These are phyloP conservation scores for Drosophila pruinosa DNA, from an alignment of 1,140 invertebrate species.

Conservation along the genomic window DNA sequence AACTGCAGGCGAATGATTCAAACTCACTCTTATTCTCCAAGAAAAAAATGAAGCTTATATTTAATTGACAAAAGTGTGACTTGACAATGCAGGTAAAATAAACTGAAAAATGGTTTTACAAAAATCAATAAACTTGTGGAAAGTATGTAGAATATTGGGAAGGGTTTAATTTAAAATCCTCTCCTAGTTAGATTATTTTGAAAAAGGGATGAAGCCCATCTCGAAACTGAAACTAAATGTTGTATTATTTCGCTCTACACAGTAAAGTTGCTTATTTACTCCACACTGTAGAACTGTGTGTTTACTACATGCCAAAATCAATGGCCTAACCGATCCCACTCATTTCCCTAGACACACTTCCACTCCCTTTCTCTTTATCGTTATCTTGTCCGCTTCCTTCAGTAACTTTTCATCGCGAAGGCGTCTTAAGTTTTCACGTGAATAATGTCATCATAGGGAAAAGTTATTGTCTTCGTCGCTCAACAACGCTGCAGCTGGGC, in stretches of 20 bases:
- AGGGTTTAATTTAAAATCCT: no score
- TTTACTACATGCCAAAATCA: conserved; percentile 14
- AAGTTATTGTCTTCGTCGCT: conserved; percentile 70
- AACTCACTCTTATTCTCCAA: neutral
- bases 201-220: no score
- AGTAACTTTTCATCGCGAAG: conserved; percentile 36
- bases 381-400: neutral
- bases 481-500: conserved; percentile 44
- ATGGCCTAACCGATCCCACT: conserved; percentile 1
- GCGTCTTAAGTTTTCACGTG: conserved; percentile 70
- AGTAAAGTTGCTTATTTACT: no score
- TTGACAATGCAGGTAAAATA: no score
- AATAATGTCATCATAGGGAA: conserved; percentile 72
- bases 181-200: no score
- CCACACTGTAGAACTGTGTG: neutral
- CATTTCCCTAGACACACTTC: neutral
- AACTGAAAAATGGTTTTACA: no score
- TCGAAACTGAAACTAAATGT: no score
- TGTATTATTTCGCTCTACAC: no score
- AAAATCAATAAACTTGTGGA: no score
- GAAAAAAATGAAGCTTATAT: no score
- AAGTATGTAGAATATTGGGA: no score
- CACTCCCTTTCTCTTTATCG: neutral
- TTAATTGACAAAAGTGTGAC: no score
- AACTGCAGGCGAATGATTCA: neutral